phyloP scores from a whole-genome alignment of 2,888 invertebrate species.

The Papilio demoleus region DNA sequence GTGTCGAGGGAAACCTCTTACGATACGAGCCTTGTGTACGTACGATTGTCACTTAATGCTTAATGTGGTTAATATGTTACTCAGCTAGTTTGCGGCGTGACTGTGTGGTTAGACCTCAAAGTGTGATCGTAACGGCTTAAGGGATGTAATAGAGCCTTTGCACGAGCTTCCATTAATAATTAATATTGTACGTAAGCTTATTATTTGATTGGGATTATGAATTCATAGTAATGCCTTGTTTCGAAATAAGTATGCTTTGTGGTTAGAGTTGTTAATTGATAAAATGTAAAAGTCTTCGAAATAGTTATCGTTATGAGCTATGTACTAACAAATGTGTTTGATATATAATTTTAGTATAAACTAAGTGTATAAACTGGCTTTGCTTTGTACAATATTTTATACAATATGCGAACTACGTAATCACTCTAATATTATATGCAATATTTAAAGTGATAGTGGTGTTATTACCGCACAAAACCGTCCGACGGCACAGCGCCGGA shows the following conservation, averaged over 20 bases:
- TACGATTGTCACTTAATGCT: constrained; percentile 42
- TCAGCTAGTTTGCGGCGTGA: constrained; percentile 36
- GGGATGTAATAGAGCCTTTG: constrained; percentile 29
- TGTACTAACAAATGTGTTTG: background rate
- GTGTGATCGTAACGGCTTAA: constrained; percentile 28
- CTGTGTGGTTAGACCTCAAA: constrained; percentile 33
- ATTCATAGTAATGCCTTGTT: background rate
- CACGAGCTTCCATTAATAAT: constrained; percentile 23
- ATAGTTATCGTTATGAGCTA: background rate
- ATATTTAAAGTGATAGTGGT: constrained; percentile 29
- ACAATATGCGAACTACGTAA: background rate
- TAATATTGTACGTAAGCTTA: constrained; percentile 15
- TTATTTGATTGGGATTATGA: constrained; percentile 22
- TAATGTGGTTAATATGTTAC: constrained; percentile 43
- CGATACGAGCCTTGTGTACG: constrained; percentile 28
- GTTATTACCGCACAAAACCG: constrained; percentile 32
- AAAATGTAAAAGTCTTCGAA: background rate
- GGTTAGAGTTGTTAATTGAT: background rate
- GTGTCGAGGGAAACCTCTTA: constrained; percentile 40
- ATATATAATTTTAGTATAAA: background rate
- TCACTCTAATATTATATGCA: constrained; percentile 5
- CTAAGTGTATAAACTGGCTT: background rate
- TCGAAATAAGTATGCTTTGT: background rate
- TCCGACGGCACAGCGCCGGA: constrained; percentile 14
- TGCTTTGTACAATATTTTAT: background rate